Percentiles rank a stretch among this genome's conserved stretches.
Conservation (phyloP, 2,888 invertebrate species). For the Lasioglossum figueresi region DNA sequence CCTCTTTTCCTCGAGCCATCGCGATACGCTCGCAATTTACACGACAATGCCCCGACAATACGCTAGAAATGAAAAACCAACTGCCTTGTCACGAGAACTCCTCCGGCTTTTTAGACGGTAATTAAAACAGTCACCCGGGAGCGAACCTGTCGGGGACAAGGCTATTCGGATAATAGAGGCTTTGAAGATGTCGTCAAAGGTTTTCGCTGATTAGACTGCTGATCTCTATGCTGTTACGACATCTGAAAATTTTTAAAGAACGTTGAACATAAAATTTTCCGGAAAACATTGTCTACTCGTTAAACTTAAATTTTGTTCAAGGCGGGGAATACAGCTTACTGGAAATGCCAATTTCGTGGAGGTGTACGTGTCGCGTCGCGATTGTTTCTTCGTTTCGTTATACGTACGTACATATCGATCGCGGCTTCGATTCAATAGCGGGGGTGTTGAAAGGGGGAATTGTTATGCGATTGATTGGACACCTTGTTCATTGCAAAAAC, state of each 20-base stretch:
- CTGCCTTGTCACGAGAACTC: not conserved
- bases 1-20: not conserved
- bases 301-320: too few relatives aligned
- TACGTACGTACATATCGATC: not conserved
- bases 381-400: not conserved
- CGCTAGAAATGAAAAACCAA: constrained; percentile 5
- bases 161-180: not conserved
- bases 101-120: not conserved
- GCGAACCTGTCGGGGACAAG: not conserved
- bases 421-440: too few relatives aligned
- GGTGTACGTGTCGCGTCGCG: too few relatives aligned
- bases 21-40: constrained; percentile 2
- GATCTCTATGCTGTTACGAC: too few relatives aligned
- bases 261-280: too few relatives aligned
- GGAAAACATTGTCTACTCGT: too few relatives aligned
- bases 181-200: not conserved
- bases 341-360: not conserved
- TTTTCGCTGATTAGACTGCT: not conserved
- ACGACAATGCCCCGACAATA: not conserved
- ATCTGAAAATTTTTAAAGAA: not conserved
- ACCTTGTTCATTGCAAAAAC: not conserved
- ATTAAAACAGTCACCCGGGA: not conserved
- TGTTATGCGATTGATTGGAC: not conserved
- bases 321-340: too few relatives aligned
- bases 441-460: not conserved